Percentiles rank a stretch among this genome's conserved stretches.
These are phyloP conservation scores for Ictidomys tridecemlineatus DNA, from an alignment of 2,113 vertebrate genomes.

Conservation along the genomic window DNA sequence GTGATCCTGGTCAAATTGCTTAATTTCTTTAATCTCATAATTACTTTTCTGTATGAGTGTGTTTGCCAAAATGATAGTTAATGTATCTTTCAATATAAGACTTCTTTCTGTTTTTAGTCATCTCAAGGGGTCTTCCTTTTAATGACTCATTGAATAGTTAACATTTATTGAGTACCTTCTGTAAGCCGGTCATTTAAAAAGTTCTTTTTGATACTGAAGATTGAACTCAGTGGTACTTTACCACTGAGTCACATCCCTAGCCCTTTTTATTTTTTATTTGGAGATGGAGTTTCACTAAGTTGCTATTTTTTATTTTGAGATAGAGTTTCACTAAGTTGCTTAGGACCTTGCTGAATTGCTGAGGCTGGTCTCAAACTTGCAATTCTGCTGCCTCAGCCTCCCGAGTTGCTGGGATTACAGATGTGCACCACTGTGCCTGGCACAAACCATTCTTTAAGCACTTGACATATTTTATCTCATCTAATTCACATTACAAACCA, in stretches of 20 bases:
- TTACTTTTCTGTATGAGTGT: not conserved
- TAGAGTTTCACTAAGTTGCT: too few species aligned
- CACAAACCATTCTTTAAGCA: not conserved
- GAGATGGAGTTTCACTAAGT: too few species aligned
- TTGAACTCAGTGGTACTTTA: too few species aligned
- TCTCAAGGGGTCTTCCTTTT: not conserved
- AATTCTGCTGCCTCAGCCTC: too few species aligned
- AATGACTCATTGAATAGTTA: not conserved
- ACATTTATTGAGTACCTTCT: not conserved
- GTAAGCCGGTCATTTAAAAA: not conserved
- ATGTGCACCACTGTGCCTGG: too few species aligned
- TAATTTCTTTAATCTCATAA: conserved; percentile 5
- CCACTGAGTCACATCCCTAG: too few species aligned
- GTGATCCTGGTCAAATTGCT: not conserved
- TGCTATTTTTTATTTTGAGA: too few species aligned
- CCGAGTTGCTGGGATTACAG: too few species aligned
- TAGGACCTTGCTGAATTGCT: too few species aligned
- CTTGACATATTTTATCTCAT: not conserved
- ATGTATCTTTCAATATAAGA: not conserved
- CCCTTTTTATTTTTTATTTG: too few species aligned
- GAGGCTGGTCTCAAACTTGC: too few species aligned
- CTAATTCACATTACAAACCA: not conserved
- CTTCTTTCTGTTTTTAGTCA: conserved; percentile 28
- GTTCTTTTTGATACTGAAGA: too few species aligned
- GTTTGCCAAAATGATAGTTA: conserved; percentile 46